Conservation (phyloP, 2,113 vertebrate species). For the Jacana jacana region DNA sequence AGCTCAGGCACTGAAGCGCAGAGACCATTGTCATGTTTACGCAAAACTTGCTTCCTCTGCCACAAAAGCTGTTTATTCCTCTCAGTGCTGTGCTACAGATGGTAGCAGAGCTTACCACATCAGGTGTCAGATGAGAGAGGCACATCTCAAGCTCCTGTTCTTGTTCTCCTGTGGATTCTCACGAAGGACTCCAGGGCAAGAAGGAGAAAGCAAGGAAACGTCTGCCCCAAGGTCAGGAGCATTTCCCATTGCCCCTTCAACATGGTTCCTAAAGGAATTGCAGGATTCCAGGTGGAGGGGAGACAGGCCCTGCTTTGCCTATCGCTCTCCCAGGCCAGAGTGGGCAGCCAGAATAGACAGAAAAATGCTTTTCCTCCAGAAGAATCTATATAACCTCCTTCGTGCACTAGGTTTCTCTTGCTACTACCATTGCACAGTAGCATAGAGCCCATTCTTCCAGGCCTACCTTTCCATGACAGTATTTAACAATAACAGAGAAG, state of each 20-base stretch:
- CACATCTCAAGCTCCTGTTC: not conserved
- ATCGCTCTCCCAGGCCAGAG: not conserved
- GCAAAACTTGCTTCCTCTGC: not conserved
- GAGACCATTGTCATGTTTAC: not conserved
- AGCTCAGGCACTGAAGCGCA: not conserved
- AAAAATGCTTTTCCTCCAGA: not conserved
- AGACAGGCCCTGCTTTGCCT: not conserved
- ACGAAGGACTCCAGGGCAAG: not conserved
- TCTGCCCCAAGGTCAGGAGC: not conserved
- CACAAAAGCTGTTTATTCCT: not conserved
- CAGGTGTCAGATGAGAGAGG: not conserved
- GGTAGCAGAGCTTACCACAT: not conserved
- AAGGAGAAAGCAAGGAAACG: not conserved
- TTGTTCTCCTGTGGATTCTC: not conserved
- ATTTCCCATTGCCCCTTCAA: not conserved
- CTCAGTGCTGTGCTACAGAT: not conserved
- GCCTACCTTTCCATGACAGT: not conserved
- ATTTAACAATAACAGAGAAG: not conserved
- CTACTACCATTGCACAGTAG: not conserved
- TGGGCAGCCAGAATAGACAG: not conserved
- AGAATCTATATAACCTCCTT: not conserved
- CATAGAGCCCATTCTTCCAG: not conserved
- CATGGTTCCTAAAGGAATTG: not conserved
- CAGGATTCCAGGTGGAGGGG: rapidly evolving
- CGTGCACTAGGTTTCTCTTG: not conserved